Base-by-base conservation (phyloP, 2,888 invertebrate genomes). In the Dromius quadrimaculatus region DNA sequence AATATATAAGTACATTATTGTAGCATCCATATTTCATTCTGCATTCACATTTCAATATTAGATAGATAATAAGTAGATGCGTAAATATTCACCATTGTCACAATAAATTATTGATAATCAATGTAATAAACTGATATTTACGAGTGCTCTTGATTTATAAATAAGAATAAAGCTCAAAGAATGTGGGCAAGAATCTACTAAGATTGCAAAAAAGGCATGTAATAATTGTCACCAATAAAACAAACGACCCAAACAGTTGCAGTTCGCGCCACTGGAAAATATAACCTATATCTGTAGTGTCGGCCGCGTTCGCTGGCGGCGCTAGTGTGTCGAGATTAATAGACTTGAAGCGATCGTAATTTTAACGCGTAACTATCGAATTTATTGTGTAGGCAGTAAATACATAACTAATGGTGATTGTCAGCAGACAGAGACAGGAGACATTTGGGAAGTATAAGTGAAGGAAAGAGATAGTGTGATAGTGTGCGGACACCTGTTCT, bases 401-500 rank as follows among this genome's bases (percentile, higher is more conserved):
- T 70, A 70, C 70, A 62, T 70, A 70, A 70, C 62, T 70, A 70
- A 70, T 70, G 70, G 70, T 70, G 70, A 70, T 70, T 70, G 68
- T 41, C 69, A 59, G 17, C 20, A 22, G 34, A 64, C 17, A 17
- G 32, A 45, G 45, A 47, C 2, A n/a, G 9, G 64, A 47, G 50
- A 8, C 9, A 64, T 5, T 15, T n/a, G 38, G 9, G 15, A 9
- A 1, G 9, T 17, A 47, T 17, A 45, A 32, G 23, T 15, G 38
- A 41, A 22, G 9, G 13, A 43, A 2, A 41, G 41, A 61, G 69
- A 69, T 32, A 62, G 36, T 11, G 8, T 17, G 19, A 45, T 36
- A 11, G 28, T 28, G 50, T 9, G 61, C 41, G 32, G 22, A 59
- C 57, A 54, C 59, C 41, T 54, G 32, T 57, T 66, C 22, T n/a